phyloP scores from a whole-genome alignment of 2,888 invertebrate species.

The Vannuccia rotundouncinata region DNA sequence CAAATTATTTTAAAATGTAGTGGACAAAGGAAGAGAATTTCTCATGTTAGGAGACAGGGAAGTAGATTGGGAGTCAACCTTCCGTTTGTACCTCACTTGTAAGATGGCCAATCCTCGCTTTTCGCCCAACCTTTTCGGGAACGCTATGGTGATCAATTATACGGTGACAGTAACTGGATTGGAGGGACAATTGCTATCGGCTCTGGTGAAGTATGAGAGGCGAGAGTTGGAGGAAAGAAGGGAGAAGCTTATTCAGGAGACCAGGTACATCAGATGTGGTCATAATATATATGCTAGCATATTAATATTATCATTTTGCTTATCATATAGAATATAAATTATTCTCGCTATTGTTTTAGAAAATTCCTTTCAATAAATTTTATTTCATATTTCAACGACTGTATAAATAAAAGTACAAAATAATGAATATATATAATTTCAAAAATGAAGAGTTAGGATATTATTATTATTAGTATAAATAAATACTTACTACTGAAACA shows the following conservation, averaged over 20 bases:
- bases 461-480: too few species aligned
- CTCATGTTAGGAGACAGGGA: constrained; percentile 40
- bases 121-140: constrained; percentile 33
- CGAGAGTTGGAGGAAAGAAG: constrained; percentile 40
- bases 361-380: too few species aligned
- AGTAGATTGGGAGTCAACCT: constrained; percentile 39
- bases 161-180: constrained; percentile 40
- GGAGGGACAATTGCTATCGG: constrained; percentile 38
- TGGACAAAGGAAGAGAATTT: constrained; percentile 33
- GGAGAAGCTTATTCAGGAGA: constrained; percentile 40
- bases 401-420: too few species aligned
- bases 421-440: too few species aligned
- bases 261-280: constrained; percentile 35
- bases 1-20: not conserved
- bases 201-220: constrained; percentile 38
- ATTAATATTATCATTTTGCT: not conserved
- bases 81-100: constrained; percentile 39
- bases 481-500: too few species aligned
- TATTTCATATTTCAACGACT: too few species aligned
- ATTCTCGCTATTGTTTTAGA: too few species aligned
- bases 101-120: constrained; percentile 40
- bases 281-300: not conserved
- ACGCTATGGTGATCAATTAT: constrained; percentile 39
- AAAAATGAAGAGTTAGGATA: too few species aligned
- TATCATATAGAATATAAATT: too few species aligned